Evolutionary conservation across 2,113 vertebrate genomes (phyloP).

Genomic region (Scalopus aquaticus): DNA sequence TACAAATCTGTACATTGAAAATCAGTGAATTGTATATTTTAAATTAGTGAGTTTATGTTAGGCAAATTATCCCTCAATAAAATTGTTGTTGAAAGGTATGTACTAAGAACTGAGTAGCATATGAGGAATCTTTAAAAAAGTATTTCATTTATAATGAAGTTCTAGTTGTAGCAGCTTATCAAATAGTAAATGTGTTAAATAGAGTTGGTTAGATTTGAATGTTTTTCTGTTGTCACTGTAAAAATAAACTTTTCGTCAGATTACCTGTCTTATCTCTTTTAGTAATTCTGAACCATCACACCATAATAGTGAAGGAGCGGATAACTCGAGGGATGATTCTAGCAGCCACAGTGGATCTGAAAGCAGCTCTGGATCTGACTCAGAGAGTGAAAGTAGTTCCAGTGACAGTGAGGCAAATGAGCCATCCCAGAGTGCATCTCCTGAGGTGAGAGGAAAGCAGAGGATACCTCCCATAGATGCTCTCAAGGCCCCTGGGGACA

Average conservation of each 20-base stretch:
- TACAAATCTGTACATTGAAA: slow-evolving; percentile 38
- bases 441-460: slow-evolving; percentile 88
- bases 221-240: neutral
- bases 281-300: slow-evolving; percentile 91
- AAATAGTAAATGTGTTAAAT: slow-evolving; percentile 9
- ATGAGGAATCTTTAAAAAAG: neutral
- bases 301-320: slow-evolving; percentile 94
- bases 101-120: neutral
- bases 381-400: slow-evolving; percentile 98
- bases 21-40: neutral
- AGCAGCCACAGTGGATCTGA: slow-evolving; percentile 98
- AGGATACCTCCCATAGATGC: neutral
- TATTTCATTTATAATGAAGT: slow-evolving; percentile 9
- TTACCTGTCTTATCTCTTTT: slow-evolving; percentile 39
- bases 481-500: neutral
- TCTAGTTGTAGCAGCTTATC: neutral
- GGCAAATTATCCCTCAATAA: neutral
- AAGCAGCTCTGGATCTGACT: slow-evolving; percentile 98
- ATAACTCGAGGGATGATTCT: slow-evolving; percentile 95
- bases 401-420: slow-evolving; percentile 98
- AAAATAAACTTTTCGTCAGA: slow-evolving; percentile 7
- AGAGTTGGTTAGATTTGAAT: slow-evolving; percentile 36
- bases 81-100: neutral
- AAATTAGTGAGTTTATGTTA: neutral
- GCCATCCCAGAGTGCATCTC: slow-evolving; percentile 92